phyloP scores from a whole-genome alignment of 2,797 vertebrate genomes.

The Rhinichthys osculus region DNA sequence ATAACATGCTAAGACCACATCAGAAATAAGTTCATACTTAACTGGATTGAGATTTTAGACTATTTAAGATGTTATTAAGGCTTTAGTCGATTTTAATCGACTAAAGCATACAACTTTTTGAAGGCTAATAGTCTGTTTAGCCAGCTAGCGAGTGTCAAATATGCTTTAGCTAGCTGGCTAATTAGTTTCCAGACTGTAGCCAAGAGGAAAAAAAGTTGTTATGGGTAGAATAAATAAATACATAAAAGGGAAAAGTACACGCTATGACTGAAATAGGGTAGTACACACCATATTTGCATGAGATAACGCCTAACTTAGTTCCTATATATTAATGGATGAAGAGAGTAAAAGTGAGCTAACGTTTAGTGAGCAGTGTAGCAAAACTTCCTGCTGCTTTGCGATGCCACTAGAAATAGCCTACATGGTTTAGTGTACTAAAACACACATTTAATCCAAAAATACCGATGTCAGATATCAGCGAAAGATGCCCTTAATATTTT shows the following conservation, averaged over 20 bases:
- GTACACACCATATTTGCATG: neutral
- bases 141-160: conserved; percentile 33
- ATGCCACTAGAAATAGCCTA: neutral
- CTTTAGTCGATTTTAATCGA: neutral
- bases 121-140: neutral
- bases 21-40: neutral
- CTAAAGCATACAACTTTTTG: neutral
- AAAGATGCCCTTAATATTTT: neutral
- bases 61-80: neutral
- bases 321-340: neutral
- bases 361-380: conserved; percentile 1
- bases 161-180: conserved; percentile 38
- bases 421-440: neutral
- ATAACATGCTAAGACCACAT: neutral
- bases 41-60: neutral
- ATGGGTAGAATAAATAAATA: neutral
- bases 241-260: neutral
- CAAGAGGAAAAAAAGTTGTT: neutral
- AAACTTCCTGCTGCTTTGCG: conserved; percentile 39
- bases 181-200: conserved; percentile 13
- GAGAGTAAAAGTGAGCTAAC: neutral
- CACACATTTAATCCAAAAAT: neutral
- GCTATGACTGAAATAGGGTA: neutral
- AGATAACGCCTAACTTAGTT: conserved; percentile 3
- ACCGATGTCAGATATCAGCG: neutral